A percentile compares a stretch with the other conserved stretches of the same genome.
Conservation (phyloP, 53 echinoderm and acorn worm species). For the Holothuria scabra region DNA sequence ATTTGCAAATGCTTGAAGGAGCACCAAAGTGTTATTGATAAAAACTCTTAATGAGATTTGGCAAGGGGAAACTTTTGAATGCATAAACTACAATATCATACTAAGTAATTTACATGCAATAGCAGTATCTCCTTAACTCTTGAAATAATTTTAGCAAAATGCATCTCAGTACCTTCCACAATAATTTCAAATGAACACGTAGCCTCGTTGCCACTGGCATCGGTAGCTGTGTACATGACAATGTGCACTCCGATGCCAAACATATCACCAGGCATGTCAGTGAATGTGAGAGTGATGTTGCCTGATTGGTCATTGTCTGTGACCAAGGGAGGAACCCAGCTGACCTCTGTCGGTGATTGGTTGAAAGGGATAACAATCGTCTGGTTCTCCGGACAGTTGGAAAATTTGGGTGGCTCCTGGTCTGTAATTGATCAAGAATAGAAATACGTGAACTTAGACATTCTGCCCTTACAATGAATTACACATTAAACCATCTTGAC, state of each 20-base stretch:
- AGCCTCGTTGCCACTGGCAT: conserved; percentile 47
- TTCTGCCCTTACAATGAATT: too few species aligned
- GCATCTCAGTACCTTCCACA: conserved; percentile 3
- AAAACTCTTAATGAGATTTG: too few species aligned
- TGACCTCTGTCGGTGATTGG: conserved; percentile 3
- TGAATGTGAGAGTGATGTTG: conserved; percentile 11
- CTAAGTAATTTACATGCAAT: too few species aligned
- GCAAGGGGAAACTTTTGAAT: too few species aligned
- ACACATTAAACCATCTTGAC: too few species aligned
- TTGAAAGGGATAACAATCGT: background rate
- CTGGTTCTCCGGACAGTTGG: conserved; percentile 14
- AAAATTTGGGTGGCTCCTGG: conserved; percentile 28
- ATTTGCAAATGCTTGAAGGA: too few species aligned
- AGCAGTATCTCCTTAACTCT: too few species aligned
- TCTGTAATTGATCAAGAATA: background rate
- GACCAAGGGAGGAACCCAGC: conserved; percentile 17
- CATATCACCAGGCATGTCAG: conserved; percentile 32
- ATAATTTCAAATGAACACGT: conserved; percentile 22
- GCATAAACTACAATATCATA: too few species aligned
- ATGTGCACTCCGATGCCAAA: conserved; percentile 33
- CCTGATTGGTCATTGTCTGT: conserved; percentile 1
- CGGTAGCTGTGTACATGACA: conserved; percentile 50
- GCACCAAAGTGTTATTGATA: too few species aligned
- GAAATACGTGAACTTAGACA: too few species aligned
- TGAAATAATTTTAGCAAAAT: too few species aligned